Evolutionary conservation across 2,888 invertebrate genomes (phyloP), one percentile per base, ranked within the genome.

Genomic region (Cybosia mesomella): DNA sequence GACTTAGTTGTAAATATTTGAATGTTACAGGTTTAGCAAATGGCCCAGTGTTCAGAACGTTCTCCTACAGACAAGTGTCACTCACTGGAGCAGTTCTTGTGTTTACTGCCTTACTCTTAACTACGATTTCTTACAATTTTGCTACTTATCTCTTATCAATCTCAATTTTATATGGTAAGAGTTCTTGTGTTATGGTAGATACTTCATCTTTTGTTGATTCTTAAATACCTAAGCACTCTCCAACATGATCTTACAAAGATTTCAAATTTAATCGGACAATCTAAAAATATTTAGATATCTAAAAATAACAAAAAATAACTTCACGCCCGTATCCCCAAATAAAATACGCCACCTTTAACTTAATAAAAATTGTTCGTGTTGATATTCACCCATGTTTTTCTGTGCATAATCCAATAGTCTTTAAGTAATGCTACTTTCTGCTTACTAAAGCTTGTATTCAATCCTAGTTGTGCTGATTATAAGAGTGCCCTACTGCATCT

Each of bases 1-100:
- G 18, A 7, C 18, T 1, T 9, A 49, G n/a, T 49, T 49, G 9
- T 49, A 49, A 49, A 53, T 61, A 3, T 54, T 15, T 60, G 1
- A 72, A 73, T 73, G 65, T 95, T 95, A 71, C 89, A 96, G 97
- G 96, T 74, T 91, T 97, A 67, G 93, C 96, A 24, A 97, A 97
- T 89, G 97, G 97, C 15, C 97, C 97, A 2, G 87, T 97, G 34
- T 97, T 97, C 85, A 95, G 96, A 74, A 95, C 95, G 62, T 97
- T 96, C 78, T 96, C 96, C 10, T 97, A 96, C 79, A 95, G 97
- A 18, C 96, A 96, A 92, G 96, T 97, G 7, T 96, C 96, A 0
- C 82, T 97, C 34, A 88, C 95, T 21, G 97, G 97, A 39, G 95
- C 96, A 0, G 82, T 95, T 1, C 81, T 96, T 11, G 96, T 96